Evolutionary conservation across 2,888 invertebrate species (phyloP).

Genomic region (Troglohyphantes excavatus): DNA sequence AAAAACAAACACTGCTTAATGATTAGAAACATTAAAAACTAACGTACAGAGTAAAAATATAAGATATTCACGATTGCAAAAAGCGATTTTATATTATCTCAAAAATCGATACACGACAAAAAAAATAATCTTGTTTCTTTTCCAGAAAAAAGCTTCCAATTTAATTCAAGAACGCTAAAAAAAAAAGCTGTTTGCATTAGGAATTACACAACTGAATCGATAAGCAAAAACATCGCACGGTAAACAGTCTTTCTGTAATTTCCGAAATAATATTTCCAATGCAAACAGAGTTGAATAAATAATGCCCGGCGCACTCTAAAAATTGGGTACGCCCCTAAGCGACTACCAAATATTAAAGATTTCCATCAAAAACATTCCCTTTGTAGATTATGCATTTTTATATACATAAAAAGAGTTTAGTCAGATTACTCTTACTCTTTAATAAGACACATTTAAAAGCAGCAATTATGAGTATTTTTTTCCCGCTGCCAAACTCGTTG

Average conservation of each 20-base stretch:
- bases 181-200: conserved; percentile 30
- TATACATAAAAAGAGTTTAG: background rate
- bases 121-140: background rate
- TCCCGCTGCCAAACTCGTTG: background rate
- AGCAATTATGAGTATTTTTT: conserved; percentile 18
- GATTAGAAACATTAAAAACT: background rate
- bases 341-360: background rate
- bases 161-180: background rate
- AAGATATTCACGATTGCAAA: too few relatives aligned
- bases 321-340: conserved; percentile 9
- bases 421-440: conserved; percentile 29
- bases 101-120: background rate
- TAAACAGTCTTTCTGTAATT: conserved; percentile 12
- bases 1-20: background rate
- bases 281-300: conserved; percentile 28
- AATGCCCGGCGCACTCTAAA: background rate
- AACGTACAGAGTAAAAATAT: background rate
- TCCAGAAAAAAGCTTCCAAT: background rate
- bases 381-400: background rate
- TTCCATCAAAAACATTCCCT: background rate
- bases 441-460: conserved; percentile 23
- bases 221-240: background rate
- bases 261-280: conserved; percentile 8
- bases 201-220: conserved; percentile 23
- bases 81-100: background rate